Evolutionary conservation across 2,888 invertebrate species (phyloP), one percentile per base, ranked within the genome.

Genomic region (Athrips mouffetella): DNA sequence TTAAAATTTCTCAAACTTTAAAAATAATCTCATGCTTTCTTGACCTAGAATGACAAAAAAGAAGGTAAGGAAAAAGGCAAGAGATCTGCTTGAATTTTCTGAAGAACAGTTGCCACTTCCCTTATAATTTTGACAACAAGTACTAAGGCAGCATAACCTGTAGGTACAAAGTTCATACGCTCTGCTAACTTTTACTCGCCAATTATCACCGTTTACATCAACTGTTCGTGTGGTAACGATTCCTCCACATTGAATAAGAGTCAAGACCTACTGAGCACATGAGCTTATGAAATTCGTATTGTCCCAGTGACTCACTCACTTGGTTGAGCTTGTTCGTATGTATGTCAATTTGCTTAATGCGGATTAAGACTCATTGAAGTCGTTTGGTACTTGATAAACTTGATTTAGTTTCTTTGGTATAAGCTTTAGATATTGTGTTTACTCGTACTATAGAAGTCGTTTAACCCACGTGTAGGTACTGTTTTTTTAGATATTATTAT

Each of bases 171-270:
- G 29, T 37, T 21, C 21, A 21, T 37, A n/a, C 20, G 37, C 11
- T n/a, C 20, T 21, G 18, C 25, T 21, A 18, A 10, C 16, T n/a
- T 18, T 42, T 42, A 29, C n/a, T 42, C 15, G 29, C 29, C 42
- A 64, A 72, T 77, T 70, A 71, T 59, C 53, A 47, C 45, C 49
- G 57, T 68, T 67, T 67, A 69, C 59, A 60, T 59, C 53, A 61
- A 48, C 57, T 53, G 46, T 53, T 54, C n/a, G n/a, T 37, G 37
- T 42, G 23, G 42, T 42, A 42, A 42, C 11, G 18, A 18, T 18
- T 18, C 7, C 18, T 29, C 42, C 16, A 27, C 29, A 29, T 42
- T 42, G 42, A 29, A 42, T 42, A 42, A 42, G 16, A 31, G 11
- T 30, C 4, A 4, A 11, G 15, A 35, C 20, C 37, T n/a, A n/a